Evolutionary conservation across 2,113 vertebrate genomes (phyloP).

Genomic region (Gallinago jamesoni): DNA sequence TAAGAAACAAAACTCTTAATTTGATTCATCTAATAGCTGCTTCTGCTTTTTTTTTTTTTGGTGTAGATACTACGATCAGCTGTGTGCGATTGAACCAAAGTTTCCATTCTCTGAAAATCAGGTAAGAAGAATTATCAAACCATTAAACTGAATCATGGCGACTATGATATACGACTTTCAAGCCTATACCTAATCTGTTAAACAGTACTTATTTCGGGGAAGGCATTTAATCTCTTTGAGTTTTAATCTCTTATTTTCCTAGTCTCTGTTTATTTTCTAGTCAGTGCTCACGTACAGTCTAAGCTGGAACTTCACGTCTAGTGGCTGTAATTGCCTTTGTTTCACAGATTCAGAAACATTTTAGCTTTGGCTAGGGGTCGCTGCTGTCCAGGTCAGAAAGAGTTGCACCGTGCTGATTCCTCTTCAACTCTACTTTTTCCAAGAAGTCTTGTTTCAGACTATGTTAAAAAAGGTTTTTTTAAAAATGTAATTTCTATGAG

Average conservation of each 20-base stretch:
- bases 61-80: slow-evolving; percentile 94
- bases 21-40: neutral
- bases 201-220: neutral
- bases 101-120: slow-evolving; percentile 98
- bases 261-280: neutral
- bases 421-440: neutral
- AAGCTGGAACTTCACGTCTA: neutral
- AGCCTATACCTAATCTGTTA: neutral
- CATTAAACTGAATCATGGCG: neutral
- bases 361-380: neutral
- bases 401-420: neutral
- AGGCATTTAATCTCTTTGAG: neutral
- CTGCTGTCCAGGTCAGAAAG: neutral
- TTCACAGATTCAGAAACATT: neutral
- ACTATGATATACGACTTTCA: accelerated
- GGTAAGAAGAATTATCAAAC: slow-evolving; percentile 71
- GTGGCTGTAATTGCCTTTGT: neutral
- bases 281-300: accelerated
- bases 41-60: neutral
- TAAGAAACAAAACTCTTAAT: neutral
- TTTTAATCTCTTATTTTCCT: neutral
- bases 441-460: neutral
- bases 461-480: neutral
- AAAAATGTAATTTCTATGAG: neutral
- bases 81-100: slow-evolving; percentile 94